Percentiles rank a stretch among this genome's conserved stretches.
These are phyloP conservation scores for Nipponia nippon DNA, from an alignment of 2,113 vertebrate genomes.

Conservation along the genomic window DNA sequence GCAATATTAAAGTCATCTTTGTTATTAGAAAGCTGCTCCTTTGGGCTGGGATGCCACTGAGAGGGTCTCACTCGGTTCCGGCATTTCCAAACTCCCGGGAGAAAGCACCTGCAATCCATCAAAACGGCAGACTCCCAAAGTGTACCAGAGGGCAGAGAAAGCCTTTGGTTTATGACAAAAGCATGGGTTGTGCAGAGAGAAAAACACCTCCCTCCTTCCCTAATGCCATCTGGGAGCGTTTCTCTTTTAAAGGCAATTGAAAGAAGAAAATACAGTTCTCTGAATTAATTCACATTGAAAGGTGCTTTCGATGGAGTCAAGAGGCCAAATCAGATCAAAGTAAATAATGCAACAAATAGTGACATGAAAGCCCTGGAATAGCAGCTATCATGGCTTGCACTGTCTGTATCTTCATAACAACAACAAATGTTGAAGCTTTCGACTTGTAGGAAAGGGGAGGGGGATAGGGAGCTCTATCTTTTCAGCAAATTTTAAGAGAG, in stretches of 20 bases:
- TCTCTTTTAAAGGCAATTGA: not conserved
- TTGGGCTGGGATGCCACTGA: not conserved
- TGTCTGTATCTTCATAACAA: not conserved
- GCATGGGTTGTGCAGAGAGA: not conserved
- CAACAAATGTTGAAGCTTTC: not conserved
- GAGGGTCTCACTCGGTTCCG: not conserved
- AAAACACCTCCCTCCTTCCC: not conserved
- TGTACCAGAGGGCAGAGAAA: not conserved
- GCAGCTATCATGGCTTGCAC: not conserved
- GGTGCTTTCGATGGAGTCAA: not conserved
- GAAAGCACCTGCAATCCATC: not conserved
- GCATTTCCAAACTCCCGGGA: not conserved
- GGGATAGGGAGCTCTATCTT: not conserved
- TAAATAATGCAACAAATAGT: constrained; percentile 11
- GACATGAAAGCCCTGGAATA: not conserved
- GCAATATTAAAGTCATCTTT: constrained; percentile 18
- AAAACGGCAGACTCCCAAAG: not conserved
- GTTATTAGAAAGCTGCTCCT: constrained; percentile 27
- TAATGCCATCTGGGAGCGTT: not conserved
- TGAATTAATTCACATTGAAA: constrained; percentile 40
- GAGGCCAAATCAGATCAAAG: constrained; percentile 9
- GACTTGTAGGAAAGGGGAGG: not conserved
- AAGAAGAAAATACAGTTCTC: not conserved
- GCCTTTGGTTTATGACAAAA: not conserved
- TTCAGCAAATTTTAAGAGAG: not conserved